Base-by-base conservation (phyloP, 1,140 invertebrate genomes). In the Pogonomyrmex barbatus region DNA sequence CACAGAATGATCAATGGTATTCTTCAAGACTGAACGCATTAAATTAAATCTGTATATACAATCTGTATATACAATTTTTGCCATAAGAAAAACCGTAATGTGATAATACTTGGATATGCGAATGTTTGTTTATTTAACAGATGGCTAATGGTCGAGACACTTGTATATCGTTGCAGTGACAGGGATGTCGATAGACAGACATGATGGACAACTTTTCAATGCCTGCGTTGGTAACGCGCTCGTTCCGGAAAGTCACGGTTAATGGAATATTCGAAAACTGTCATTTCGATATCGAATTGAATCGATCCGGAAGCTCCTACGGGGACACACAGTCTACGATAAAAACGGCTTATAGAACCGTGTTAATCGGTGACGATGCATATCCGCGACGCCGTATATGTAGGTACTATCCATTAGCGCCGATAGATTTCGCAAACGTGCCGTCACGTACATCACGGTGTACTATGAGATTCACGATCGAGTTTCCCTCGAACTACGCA, bases 191-290 rank as follows among this genome's bases (percentile, higher is more conserved):
- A 81, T 47, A 24, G 75, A 58, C 50, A 54, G 9, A 6, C 39
- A 2, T 65, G 78, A 81, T 70, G 24, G 63, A 81, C 65, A 70
- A 81, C 24, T 81, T 81, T 81, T 68, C 78, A 33, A 33, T 56
- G 65, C 39, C 56, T 56, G 9, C 42, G 6, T 42, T 39, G 30
- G n/a, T 3, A 24, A 8, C 56, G 24, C n/a, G 60, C 12, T 65
- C 78, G 45, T n/a, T 76, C 45, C n/a, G 81, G 42, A 75, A 63
- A 76, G 47, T 76, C 42, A 63, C 24, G 63, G 39, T 81, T 81
- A 81, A 81, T 81, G 78, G 78, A 81, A 81, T 81, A 81, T 81
- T 58, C 65, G 78, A 81, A 81, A 81, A 81, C 50, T 81, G 78
- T 81, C 78, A 58, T 81, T 81, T 56, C 39, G 47, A 8, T 70